Conservation (phyloP, 1,140 invertebrate species). For the Dolichoris vasculosae region DNA sequence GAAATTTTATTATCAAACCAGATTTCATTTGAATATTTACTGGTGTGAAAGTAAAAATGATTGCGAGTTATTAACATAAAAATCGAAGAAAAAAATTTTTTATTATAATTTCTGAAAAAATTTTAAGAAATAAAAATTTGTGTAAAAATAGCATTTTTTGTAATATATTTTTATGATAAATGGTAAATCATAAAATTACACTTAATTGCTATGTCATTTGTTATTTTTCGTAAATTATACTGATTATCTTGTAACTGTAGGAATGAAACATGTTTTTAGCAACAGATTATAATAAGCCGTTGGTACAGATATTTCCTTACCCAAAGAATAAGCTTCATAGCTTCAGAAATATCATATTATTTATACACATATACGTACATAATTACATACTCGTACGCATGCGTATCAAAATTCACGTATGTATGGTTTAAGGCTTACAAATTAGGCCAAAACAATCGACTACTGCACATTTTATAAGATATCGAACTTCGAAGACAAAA, state of each 20-base stretch:
- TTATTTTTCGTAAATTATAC: background rate
- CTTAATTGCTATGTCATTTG: background rate
- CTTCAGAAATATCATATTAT: background rate
- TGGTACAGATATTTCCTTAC: background rate
- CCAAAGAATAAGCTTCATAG: background rate
- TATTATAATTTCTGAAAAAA: too few species aligned
- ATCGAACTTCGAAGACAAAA: background rate
- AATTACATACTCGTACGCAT: background rate
- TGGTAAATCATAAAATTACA: background rate
- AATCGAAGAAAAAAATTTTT: too few species aligned
- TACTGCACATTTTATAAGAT: slow-evolving; percentile 3
- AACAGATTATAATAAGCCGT: background rate
- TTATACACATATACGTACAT: background rate
- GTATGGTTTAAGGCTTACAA: background rate
- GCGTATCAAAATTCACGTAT: slow-evolving; percentile 3
- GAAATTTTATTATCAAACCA: too few species aligned
- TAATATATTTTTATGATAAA: background rate
- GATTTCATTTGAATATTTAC: too few species aligned
- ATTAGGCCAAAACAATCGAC: background rate
- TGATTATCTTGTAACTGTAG: slow-evolving; percentile 7
- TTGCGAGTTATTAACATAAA: too few species aligned
- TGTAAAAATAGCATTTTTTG: too few species aligned
- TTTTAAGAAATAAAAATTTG: too few species aligned
- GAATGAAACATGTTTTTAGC: background rate
- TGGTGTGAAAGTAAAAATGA: too few species aligned